phyloP scores from a whole-genome alignment of 2,797 vertebrate genomes.

The Mus caroli region DNA sequence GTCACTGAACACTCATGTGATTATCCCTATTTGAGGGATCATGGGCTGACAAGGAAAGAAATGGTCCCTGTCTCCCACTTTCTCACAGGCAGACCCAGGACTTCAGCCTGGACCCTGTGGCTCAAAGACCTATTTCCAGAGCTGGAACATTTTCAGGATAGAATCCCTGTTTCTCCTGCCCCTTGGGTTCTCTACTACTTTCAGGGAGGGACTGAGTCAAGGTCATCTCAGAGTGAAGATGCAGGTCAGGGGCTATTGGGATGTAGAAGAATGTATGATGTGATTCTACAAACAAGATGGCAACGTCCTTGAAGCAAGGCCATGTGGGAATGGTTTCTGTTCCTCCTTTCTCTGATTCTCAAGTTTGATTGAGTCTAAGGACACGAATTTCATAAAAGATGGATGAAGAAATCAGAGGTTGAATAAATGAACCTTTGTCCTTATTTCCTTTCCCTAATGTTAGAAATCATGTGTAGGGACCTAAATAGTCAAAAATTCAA shows the following conservation, averaged over 20 bases:
- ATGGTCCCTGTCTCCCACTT: not conserved
- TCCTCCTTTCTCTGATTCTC: not conserved
- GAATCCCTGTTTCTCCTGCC: accelerated
- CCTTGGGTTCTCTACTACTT: not conserved
- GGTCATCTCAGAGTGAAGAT: not conserved
- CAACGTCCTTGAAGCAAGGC: not conserved
- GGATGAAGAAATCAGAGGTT: not conserved
- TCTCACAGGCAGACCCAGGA: not conserved
- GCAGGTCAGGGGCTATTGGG: no score
- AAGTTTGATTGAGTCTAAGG: not conserved
- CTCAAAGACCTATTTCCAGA: not conserved
- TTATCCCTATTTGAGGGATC: not conserved
- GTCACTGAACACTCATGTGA: not conserved
- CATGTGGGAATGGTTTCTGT: not conserved
- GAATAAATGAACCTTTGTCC: not conserved
- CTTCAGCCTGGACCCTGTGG: not conserved
- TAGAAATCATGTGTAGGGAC: not conserved
- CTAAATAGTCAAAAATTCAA: not conserved
- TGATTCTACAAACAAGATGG: not conserved
- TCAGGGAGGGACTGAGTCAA: not conserved
- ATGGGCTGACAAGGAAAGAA: not conserved
- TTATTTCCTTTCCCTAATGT: not conserved
- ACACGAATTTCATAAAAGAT: not conserved
- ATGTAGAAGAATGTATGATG: not conserved
- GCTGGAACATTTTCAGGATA: not conserved